Evolutionary conservation across 2,888 invertebrate genomes (phyloP), one percentile per base, ranked within the genome.

Genomic region (Danaus chrysippus): DNA sequence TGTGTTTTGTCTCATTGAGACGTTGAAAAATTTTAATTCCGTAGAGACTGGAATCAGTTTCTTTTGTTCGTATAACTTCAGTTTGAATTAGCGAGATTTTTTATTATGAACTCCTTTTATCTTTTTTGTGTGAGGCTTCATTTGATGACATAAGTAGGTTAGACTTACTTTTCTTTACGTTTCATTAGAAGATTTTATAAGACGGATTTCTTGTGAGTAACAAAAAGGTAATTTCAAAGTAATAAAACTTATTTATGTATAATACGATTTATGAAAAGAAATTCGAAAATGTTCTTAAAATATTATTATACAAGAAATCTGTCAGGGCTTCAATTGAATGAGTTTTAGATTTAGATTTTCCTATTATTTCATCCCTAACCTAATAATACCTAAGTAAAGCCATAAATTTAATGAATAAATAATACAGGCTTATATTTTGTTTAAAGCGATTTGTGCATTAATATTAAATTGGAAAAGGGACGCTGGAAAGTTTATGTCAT

Each of bases 11-110:
- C 66, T 68, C 70, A 69, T 71, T 71, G 71, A 70, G 69, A 72
- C 70, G 67, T 69, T 69, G 69, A 72, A 68, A 66, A 70, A 67
- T 71, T 72, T 70, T 70, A 68, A 72, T 72, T 69, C 68, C 59
- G 63, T 61, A 58, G 66, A 56, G 65, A 66, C 64, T 68, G 49
- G 67, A 67, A 65, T 67, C 63, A 53, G 62, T 68, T 67, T 62
- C 63, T 63, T 67, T 67, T 64, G 61, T 63, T 63, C 54, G 56
- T 52, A 58, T 63, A 58, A 57, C 65, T 62, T 62, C 59, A 60
- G 66, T 64, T 66, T 66, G 61, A 61, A 64, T 68, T 68, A 61
- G 66, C 56, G 62, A 58, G 53, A 62, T 64, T 67, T 65, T 67
- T 62, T 62, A 57, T 59, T 57, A 43, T 34, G 53, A 43, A 62